Evolutionary conservation across 2,888 invertebrate genomes (phyloP), one percentile per base, ranked within the genome.

Genomic region (Callyntrura sp.): DNA sequence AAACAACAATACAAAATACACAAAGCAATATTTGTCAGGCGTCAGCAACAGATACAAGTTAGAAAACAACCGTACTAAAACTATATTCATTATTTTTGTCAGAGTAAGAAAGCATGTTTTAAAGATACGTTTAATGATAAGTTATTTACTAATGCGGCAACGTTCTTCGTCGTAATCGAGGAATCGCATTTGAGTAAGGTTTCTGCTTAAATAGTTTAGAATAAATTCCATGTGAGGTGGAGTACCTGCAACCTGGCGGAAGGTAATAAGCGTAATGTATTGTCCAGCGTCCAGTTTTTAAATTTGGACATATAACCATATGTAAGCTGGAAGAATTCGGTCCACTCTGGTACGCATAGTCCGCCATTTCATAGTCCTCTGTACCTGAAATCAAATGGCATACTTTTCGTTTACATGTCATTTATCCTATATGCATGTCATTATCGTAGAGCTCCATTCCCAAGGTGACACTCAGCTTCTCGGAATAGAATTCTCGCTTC

Each of bases 231-330:
- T 93, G 92, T 5, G 91, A 91, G 2, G 91, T 57, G 0, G 91
- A 90, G 51, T 92, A 93, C 48, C 93, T 88, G 81, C 93, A 93
- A 78, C 93, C 93, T 23, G 93, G 93, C 55, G 93, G 93, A 60
- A 93, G 88, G 68, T 93, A 93, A 86, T 93, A 93, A 43, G 93
- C 93, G 81, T 93, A 93, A 45, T 93, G 93, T 5, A 93, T 82
- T 1, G 92, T 91, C 93, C 93, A 93, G 20, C 93, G 85, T 55
- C 93, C 93, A 51, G 93, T 93, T 86, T 93, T 93, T 57, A 93
- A 81, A 90, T 93, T 93, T 6, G 93, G 93, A 87, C 93, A 93
- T n/a, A 93, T 92, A 25, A 93, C 92, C 92, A 93, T 92, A 45
- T 93, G 93, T 23, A 92, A 87, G 81, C 91, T 91, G 0, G 90